A percentile compares a stretch with the other conserved stretches of the same genome.
These are phyloP conservation scores for Oscarella lobularis DNA, from an alignment of 37 sponge, comb jelly and placozoan species.

Conservation along the genomic window DNA sequence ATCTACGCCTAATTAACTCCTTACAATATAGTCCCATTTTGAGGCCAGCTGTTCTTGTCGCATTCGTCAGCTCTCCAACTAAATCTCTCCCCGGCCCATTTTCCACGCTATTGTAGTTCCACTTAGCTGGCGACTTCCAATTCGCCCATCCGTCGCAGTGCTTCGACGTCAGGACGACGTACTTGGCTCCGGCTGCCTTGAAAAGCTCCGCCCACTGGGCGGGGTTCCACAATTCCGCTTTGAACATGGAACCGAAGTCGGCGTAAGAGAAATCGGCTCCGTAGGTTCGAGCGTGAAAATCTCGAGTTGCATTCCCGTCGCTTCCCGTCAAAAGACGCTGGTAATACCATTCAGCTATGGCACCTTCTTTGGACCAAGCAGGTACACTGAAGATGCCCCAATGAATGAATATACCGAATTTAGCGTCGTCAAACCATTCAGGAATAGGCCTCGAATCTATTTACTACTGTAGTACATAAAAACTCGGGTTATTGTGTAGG, in stretches of 20 bases:
- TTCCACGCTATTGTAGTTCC: slow-evolving; percentile 15
- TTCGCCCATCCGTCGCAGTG: slow-evolving; percentile 11
- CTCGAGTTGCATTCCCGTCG: neutral
- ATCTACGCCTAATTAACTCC: too few species aligned
- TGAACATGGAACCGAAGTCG: slow-evolving; percentile 15
- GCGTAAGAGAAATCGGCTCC: slow-evolving; percentile 9
- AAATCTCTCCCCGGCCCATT: slow-evolving; percentile 10
- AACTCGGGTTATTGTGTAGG: too few species aligned
- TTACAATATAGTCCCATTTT: slow-evolving; percentile 1
- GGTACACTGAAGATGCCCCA: slow-evolving; percentile 4
- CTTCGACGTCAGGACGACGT: slow-evolving; percentile 9
- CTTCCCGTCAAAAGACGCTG: neutral
- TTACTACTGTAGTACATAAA: too few species aligned
- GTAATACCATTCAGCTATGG: neutral
- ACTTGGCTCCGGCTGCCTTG: slow-evolving; percentile 11
- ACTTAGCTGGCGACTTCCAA: slow-evolving; percentile 3
- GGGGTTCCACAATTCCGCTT: slow-evolving; percentile 13
- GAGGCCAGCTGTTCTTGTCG: neutral
- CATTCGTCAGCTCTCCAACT: slow-evolving; percentile 12
- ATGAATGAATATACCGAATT: neutral
- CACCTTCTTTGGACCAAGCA: neutral
- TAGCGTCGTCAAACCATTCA: neutral
- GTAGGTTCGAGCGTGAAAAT: neutral
- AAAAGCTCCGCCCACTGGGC: slow-evolving; percentile 9
- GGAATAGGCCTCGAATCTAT: neutral